Evolutionary conservation across 2,888 invertebrate species (phyloP).

Genomic region (Argyresthia goedartella): DNA sequence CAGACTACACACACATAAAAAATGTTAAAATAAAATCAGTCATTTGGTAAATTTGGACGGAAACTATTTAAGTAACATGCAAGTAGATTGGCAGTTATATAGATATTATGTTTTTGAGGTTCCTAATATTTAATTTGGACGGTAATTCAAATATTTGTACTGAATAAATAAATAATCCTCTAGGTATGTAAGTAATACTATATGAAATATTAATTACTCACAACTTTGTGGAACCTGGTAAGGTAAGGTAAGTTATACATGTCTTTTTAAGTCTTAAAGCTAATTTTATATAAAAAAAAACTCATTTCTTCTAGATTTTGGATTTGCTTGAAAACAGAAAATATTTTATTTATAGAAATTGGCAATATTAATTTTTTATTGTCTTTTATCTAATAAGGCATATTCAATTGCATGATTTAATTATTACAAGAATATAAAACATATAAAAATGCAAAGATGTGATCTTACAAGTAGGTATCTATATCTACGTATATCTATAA

Average conservation of each 20-base stretch:
- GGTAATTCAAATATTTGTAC: neutral
- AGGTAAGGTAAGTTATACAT: neutral
- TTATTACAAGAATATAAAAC: conserved; percentile 7
- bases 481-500: conserved; percentile 1
- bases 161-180: too few species aligned
- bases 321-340: too few species aligned
- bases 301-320: too few species aligned
- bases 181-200: too few species aligned
- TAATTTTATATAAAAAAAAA: neutral
- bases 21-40: conserved; percentile 48
- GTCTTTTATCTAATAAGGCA: conserved; percentile 39
- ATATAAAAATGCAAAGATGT: conserved; percentile 21
- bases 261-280: neutral
- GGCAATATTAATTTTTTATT: conserved; percentile 16
- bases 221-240: neutral
- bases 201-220: too few species aligned
- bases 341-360: too few species aligned
- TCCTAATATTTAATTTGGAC: neutral
- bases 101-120: neutral
- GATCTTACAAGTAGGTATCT: conserved; percentile 10
- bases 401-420: conserved; percentile 20
- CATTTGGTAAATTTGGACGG: conserved; percentile 66
- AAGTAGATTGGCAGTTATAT: neutral
- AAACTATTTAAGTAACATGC: conserved; percentile 59
- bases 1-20: conserved; percentile 28